A percentile compares a stretch with the other conserved stretches of the same genome.
These are phyloP conservation scores for Corythornis leucogaster DNA, from an alignment of 2,797 vertebrate genomes.

Conservation along the genomic window DNA sequence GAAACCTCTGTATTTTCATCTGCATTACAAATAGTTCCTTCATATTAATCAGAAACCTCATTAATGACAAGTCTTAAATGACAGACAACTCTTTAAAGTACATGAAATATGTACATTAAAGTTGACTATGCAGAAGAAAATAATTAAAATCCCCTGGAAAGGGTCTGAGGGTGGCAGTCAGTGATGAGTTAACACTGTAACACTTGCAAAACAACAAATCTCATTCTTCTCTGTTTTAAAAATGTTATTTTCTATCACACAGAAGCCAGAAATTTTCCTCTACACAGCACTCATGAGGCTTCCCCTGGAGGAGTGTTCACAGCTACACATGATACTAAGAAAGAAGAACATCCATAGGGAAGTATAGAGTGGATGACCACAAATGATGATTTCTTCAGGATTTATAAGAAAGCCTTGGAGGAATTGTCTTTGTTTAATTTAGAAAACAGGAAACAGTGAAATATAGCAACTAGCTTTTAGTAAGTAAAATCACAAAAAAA, in stretches of 20 bases:
- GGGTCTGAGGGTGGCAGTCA: constrained; percentile 22
- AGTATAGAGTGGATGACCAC: background rate
- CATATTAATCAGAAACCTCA: background rate
- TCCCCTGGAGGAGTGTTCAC: background rate
- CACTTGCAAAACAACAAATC: background rate
- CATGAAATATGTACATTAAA: background rate
- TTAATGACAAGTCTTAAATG: background rate
- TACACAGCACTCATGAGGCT: background rate
- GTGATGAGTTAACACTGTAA: background rate
- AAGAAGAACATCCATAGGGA: background rate
- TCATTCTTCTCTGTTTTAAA: background rate
- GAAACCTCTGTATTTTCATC: background rate
- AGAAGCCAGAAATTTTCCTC: background rate
- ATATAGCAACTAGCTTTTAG: background rate
- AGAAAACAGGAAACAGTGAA: background rate
- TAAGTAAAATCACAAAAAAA: background rate
- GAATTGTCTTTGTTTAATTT: background rate
- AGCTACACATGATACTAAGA: rapidly evolving
- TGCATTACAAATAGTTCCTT: background rate
- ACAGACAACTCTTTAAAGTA: background rate
- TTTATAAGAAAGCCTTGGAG: background rate
- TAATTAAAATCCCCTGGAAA: background rate
- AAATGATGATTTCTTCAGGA: background rate
- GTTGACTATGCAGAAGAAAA: background rate
- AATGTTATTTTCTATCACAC: background rate